phyloP scores from a whole-genome alignment of 30 jellyfish, hydroid and myxozoan species.

The Hydractinia echinata region DNA sequence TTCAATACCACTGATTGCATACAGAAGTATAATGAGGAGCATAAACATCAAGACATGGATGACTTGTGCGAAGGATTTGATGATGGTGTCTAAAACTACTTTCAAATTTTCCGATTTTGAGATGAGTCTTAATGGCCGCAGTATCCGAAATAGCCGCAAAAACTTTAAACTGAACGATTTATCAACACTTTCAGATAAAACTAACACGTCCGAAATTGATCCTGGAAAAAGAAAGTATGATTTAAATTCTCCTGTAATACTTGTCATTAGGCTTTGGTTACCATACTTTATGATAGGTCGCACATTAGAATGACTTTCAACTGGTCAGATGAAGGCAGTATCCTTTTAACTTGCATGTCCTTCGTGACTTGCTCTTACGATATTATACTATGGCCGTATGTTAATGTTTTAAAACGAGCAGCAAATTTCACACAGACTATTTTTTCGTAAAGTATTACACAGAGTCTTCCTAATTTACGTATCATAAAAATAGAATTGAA shows the following conservation, averaged over 20 bases:
- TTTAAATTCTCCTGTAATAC: not conserved
- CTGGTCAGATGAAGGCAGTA: no score
- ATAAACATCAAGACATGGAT: conserved; percentile 66
- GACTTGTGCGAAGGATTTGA: conserved; percentile 42
- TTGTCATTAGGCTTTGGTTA: no score
- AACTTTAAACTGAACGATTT: conserved; percentile 24
- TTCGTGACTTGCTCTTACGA: no score
- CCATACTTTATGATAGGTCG: no score
- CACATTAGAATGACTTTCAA: no score
- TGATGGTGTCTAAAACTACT: conserved; percentile 64
- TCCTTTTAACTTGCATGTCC: no score
- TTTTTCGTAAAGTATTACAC: no score
- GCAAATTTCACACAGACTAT: no score
- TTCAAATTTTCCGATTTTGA: conserved; percentile 51
- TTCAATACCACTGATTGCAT: conserved; percentile 69
- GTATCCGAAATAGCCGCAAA: conserved; percentile 60
- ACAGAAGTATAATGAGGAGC: conserved; percentile 41
- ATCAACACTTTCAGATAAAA: not conserved
- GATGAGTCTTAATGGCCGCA: conserved; percentile 77
- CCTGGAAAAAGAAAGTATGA: conserved; percentile 13
- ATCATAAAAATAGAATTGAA: no score
- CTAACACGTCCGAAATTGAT: conserved; percentile 9
- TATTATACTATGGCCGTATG: no score
- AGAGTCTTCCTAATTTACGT: no score
- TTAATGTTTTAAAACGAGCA: no score